These are phyloP conservation scores for Centropus unirufus DNA, from an alignment of 2,113 vertebrate genomes.

Conservation along the genomic window DNA sequence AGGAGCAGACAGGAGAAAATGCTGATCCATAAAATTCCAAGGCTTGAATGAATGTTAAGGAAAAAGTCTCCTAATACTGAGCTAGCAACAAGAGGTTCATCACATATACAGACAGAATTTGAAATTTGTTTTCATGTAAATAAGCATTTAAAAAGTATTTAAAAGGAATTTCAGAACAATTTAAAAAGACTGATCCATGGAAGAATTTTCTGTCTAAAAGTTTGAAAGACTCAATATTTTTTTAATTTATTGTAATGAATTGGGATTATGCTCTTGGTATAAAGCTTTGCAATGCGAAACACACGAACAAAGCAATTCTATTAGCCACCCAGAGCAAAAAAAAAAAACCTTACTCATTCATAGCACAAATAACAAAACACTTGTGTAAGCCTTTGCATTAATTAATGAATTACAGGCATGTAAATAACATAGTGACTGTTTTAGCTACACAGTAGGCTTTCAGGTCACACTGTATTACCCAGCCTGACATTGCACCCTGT, in stretches of 20 bases:
- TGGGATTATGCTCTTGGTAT: neutral
- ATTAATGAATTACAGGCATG: neutral
- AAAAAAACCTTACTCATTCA: neutral
- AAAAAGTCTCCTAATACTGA: neutral
- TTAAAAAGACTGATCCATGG: neutral
- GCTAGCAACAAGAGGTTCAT: neutral
- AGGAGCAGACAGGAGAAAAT: neutral
- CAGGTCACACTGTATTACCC: neutral
- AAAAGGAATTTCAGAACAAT: neutral
- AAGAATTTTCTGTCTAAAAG: neutral
- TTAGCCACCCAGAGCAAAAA: neutral
- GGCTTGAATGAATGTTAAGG: neutral
- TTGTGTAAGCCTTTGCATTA: neutral
- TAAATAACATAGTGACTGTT: neutral
- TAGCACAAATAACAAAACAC: neutral
- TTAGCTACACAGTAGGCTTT: neutral
- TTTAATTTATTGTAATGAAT: neutral
- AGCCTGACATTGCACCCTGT: neutral
- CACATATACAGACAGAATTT: neutral
- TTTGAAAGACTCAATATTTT: neutral
- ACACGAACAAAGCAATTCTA: constrained; percentile 1
- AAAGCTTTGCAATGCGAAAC: neutral
- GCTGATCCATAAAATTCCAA: neutral
- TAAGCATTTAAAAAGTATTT: neutral
- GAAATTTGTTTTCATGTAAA: neutral